These are phyloP conservation scores for Parapsyche elsis DNA, from an alignment of 1,140 invertebrate genomes.

Conservation along the genomic window DNA sequence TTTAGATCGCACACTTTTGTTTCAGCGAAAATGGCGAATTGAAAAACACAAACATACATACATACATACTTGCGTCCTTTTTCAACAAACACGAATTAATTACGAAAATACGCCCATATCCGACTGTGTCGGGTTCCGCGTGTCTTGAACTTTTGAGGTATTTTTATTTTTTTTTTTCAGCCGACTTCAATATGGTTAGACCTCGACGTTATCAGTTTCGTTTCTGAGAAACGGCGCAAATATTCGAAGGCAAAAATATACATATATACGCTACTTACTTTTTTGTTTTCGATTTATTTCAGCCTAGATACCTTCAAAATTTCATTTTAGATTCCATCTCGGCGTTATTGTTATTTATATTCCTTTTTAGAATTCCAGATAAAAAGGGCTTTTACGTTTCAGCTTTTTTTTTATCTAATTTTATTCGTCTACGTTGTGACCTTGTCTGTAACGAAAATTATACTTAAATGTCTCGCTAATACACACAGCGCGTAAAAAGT, in stretches of 20 bases:
- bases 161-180: not conserved
- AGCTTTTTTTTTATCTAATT: not conserved
- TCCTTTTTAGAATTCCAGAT: too few relatives aligned
- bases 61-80: not conserved
- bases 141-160: too few relatives aligned
- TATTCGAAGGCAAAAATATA: not conserved
- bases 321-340: too few relatives aligned
- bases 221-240: not conserved
- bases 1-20: conserved; percentile 13
- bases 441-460: too few relatives aligned
- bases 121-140: too few relatives aligned
- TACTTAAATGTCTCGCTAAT: too few relatives aligned
- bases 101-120: too few relatives aligned
- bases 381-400: not conserved
- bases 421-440: too few relatives aligned
- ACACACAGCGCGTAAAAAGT: too few relatives aligned
- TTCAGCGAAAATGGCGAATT: not conserved
- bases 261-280: not conserved
- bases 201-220: not conserved
- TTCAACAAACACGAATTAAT: not conserved
- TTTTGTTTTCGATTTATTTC: not conserved
- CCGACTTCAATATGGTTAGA: not conserved
- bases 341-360: too few relatives aligned
- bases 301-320: not conserved
- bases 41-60: not conserved